phyloP scores from a whole-genome alignment of 2,797 vertebrate genomes.

The Cephalopachus bancanus region DNA sequence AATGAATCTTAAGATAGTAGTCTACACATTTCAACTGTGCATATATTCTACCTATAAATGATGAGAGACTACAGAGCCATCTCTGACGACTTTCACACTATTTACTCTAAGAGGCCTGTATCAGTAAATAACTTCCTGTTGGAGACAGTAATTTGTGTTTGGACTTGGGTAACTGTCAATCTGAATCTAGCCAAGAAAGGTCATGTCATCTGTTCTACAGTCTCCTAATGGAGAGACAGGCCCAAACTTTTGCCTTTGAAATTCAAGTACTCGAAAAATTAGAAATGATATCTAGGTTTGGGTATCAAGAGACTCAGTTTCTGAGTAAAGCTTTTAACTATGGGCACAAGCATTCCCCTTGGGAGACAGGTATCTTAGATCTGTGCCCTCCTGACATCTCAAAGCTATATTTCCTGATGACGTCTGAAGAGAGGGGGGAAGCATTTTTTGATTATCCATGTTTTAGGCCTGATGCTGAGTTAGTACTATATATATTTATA shows the following conservation, averaged over 20 bases:
- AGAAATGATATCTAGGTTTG: background rate
- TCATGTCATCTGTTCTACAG: background rate
- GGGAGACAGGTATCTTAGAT: background rate
- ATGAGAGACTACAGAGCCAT: background rate
- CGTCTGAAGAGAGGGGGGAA: background rate
- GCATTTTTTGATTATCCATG: background rate
- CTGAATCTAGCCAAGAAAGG: slow-evolving; percentile 32
- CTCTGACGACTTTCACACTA: background rate
- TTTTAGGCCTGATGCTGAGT: background rate
- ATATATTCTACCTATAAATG: slow-evolving; percentile 1
- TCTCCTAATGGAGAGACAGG: background rate
- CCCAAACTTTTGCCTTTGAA: slow-evolving; percentile 25
- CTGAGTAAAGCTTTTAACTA: background rate
- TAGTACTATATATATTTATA: background rate
- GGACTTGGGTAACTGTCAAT: slow-evolving; percentile 39
- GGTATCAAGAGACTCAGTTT: background rate
- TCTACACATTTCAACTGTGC: background rate
- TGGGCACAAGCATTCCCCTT: background rate
- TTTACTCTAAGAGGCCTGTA: background rate
- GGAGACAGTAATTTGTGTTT: slow-evolving; percentile 64
- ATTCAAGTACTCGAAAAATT: background rate
- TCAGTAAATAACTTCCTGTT: slow-evolving; percentile 45
- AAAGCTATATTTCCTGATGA: slow-evolving; percentile 41
- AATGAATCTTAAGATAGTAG: slow-evolving; percentile 15
- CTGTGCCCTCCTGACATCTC: background rate